phyloP scores from a whole-genome alignment of 2,797 vertebrate genomes.

The Crypturellus tataupa region DNA sequence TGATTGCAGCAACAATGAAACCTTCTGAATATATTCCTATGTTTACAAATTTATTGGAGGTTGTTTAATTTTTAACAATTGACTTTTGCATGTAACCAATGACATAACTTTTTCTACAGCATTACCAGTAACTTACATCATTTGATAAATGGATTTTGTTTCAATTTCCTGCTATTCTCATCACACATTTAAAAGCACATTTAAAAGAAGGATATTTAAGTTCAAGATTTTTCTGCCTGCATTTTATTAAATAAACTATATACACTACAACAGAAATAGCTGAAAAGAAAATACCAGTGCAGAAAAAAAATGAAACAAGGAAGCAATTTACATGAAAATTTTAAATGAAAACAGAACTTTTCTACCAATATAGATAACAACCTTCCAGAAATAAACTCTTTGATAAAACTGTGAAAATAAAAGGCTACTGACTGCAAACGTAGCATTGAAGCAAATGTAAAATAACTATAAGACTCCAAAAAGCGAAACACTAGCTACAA shows the following conservation, averaged over 20 bases:
- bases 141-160: not conserved
- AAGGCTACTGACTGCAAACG: conserved; percentile 60
- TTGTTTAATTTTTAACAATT: conserved; percentile 57
- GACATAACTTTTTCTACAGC: conserved; percentile 4
- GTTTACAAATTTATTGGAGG: conserved; percentile 30
- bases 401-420: conserved; percentile 72
- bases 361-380: conserved; percentile 66
- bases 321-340: conserved; percentile 65
- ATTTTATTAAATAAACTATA: not conserved
- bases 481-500: conserved; percentile 55
- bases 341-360: conserved; percentile 75
- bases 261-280: conserved; percentile 10
- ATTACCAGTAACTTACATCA: conserved; percentile 21
- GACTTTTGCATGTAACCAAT: conserved; percentile 28
- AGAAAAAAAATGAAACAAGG: conserved; percentile 56
- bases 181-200: conserved; percentile 30
- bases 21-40: not conserved
- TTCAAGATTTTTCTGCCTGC: conserved; percentile 20
- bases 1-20: conserved; percentile 39
- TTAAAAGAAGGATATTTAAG: conserved; percentile 46
- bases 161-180: conserved; percentile 6
- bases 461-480: conserved; percentile 54
- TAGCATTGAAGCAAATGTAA: conserved; percentile 64
- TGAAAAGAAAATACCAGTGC: conserved; percentile 36
- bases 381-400: conserved; percentile 72